Evolutionary conservation across 2,888 invertebrate genomes (phyloP).

Genomic region (Notodonta dromedarius): DNA sequence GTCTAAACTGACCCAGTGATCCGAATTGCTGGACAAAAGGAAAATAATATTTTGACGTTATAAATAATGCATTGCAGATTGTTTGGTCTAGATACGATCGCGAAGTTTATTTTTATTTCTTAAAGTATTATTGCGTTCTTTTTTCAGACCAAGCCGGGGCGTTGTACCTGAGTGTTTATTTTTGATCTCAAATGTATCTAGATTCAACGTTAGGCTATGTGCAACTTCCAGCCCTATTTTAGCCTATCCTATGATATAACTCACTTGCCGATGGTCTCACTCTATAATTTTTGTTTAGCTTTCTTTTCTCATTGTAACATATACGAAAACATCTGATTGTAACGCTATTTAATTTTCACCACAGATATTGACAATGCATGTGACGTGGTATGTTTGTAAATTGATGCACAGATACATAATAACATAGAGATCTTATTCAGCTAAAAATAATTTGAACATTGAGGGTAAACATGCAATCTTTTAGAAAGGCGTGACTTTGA

Average conservation of each 20-base stretch:
- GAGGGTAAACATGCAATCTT: not conserved
- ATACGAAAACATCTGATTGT: not conserved
- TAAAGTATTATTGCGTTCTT: conserved; percentile 1
- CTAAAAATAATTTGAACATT: not conserved
- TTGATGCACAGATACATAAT: no score
- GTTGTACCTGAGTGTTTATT: not conserved
- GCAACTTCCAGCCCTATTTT: no score
- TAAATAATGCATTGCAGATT: not conserved
- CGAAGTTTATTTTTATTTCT: not conserved
- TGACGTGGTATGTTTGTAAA: not conserved
- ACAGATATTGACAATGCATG: not conserved
- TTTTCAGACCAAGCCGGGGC: not conserved
- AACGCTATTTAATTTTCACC: not conserved
- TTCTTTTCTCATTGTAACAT: not conserved
- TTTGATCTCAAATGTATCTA: not conserved
- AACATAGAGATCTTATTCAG: not conserved
- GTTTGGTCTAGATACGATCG: conserved; percentile 1
- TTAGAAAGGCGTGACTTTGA: not conserved
- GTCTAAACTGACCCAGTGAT: not conserved
- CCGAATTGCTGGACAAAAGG: not conserved
- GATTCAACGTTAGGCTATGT: not conserved
- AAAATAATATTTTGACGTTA: not conserved
- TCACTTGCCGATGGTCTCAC: no score
- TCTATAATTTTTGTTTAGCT: not conserved
- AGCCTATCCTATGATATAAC: no score